Conservation (phyloP, 30 jellyfish, hydroid and myxozoan species). For the Euphysa ruthae region DNA sequence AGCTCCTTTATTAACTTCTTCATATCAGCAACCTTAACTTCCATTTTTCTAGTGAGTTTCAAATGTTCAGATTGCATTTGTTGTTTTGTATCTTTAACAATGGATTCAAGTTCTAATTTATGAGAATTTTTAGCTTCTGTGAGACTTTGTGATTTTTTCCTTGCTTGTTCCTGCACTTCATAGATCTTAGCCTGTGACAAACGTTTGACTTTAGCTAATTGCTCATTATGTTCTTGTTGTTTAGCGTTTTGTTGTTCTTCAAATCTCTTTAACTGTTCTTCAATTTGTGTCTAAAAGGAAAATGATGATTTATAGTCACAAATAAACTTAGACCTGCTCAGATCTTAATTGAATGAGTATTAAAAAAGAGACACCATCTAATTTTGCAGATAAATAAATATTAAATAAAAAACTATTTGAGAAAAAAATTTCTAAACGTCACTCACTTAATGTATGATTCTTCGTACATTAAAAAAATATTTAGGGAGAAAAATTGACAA, state of each 20-base stretch:
- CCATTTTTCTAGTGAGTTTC: constrained; percentile 63
- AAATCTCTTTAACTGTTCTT: constrained; percentile 48
- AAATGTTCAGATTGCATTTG: constrained; percentile 74
- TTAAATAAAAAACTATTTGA: constrained; percentile 21
- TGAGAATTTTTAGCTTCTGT: constrained; percentile 48
- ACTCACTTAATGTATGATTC: too few species aligned
- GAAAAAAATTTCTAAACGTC: not conserved
- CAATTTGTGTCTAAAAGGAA: constrained; percentile 44
- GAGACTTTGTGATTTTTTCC: constrained; percentile 54
- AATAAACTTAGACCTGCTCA: not conserved
- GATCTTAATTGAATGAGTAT: not conserved
- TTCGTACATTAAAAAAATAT: too few species aligned
- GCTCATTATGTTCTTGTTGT: constrained; percentile 74
- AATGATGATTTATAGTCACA: too few species aligned
- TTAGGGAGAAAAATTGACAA: too few species aligned
- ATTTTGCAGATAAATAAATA: not conserved
- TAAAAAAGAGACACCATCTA: not conserved
- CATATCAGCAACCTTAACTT: constrained; percentile 61
- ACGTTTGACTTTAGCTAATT: constrained; percentile 48
- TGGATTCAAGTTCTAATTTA: constrained; percentile 49
- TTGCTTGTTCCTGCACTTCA: constrained; percentile 68
- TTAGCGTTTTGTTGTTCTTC: constrained; percentile 50
- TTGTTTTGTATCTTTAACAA: constrained; percentile 65
- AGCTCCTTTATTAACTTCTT: constrained; percentile 75
- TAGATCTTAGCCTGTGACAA: constrained; percentile 39